Evolutionary conservation across 2,888 invertebrate genomes (phyloP).

Genomic region (Eubasilissa splendida): DNA sequence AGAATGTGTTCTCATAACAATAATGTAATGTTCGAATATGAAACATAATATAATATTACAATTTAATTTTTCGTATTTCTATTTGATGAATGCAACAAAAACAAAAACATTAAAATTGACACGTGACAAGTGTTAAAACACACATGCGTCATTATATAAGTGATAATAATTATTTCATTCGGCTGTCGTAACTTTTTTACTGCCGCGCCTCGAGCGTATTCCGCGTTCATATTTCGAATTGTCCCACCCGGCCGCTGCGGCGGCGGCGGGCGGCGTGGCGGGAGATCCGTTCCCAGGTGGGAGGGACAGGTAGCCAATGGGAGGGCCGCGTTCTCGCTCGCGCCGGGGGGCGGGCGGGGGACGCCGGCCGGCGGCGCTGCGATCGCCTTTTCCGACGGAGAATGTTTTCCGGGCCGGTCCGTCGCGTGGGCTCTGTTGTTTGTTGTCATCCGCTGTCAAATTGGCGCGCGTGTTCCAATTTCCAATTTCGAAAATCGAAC

Average conservation of each 20-base stretch:
- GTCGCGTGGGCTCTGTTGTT: conserved; percentile 49
- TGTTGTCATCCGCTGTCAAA: conserved; percentile 52
- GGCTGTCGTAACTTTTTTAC: background rate
- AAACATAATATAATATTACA: no score
- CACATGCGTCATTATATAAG: no score
- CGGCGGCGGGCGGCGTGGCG: conserved; percentile 30
- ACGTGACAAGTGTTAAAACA: no score
- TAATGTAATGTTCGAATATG: no score
- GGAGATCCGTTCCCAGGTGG: conserved; percentile 48
- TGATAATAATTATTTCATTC: no score
- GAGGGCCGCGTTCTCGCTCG: conserved; percentile 33
- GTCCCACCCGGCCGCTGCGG: conserved; percentile 28
- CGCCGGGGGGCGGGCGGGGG: conserved; percentile 35
- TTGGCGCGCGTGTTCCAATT: conserved; percentile 39
- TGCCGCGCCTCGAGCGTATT: background rate
- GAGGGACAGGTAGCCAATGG: conserved; percentile 56
- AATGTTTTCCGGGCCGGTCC: conserved; percentile 48
- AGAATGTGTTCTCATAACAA: no score
- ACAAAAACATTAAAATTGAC: no score
- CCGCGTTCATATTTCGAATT: conserved; percentile 32
- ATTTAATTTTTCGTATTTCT: no score
- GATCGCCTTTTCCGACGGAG: conserved; percentile 31
- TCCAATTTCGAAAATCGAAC: conserved; percentile 14
- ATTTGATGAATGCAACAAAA: no score
- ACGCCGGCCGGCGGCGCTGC: conserved; percentile 45